Evolutionary conservation across 2,113 vertebrate genomes (phyloP).

Genomic region (Protomyctophum bolini): DNA sequence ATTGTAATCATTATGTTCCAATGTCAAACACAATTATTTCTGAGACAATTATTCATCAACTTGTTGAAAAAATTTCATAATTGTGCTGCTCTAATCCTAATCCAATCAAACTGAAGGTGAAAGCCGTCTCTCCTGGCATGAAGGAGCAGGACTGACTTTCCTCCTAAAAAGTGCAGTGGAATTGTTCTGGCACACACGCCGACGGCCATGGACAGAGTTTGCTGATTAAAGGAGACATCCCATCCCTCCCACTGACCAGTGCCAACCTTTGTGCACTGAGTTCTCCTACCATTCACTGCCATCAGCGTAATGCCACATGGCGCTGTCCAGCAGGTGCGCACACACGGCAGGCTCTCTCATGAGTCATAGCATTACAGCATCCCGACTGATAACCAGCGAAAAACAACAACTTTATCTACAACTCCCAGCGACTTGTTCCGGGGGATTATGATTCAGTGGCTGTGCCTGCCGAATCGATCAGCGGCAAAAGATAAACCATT

Average conservation of each 20-base stretch:
- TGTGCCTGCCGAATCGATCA: conserved; percentile 51
- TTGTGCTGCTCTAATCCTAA: neutral
- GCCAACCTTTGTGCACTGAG: conserved; percentile 26
- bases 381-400: neutral
- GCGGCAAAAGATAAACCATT: conserved; percentile 48
- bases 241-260: conserved; percentile 44
- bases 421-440: conserved; percentile 28
- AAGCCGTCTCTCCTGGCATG: conserved; percentile 15
- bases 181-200: conserved; percentile 58
- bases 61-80: no score
- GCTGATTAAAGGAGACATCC: conserved; percentile 63
- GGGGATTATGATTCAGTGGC: conserved; percentile 62
- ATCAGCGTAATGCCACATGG: conserved; percentile 29
- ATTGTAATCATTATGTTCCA: no score
- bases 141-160: conserved; percentile 26
- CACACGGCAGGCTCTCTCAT: neutral
- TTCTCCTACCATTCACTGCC: conserved; percentile 44
- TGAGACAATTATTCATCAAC: no score
- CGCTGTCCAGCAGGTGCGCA: conserved; percentile 10
- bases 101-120: neutral
- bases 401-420: conserved; percentile 29
- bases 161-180: conserved; percentile 44
- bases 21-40: no score
- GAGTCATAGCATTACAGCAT: neutral
- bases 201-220: conserved; percentile 43